Base-by-base conservation (phyloP, 2,113 vertebrate species). In the Excalfactoria chinensis region DNA sequence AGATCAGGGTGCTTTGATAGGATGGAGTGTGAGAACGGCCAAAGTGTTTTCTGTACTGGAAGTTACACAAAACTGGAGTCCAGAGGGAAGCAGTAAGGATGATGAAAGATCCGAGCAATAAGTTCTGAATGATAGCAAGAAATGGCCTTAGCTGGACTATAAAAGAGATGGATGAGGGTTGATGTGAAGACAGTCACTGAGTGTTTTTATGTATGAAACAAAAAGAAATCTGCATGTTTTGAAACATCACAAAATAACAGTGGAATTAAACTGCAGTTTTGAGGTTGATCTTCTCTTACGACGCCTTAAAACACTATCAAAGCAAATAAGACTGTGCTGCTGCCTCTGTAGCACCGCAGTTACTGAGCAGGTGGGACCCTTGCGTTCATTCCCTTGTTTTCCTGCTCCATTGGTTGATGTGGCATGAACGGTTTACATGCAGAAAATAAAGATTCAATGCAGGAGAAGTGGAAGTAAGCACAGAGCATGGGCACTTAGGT, bases 41-140 rank as follows among this genome's bases (percentile, higher is more conserved):
- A 0, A 0, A 25, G 40, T 30, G 21, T 41, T 67, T 37, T n/a
- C 30, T n/a, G 2, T 13, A 32, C 5, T 53, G 13, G 18, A 70
- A 67, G 26, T 43, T 63, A 26, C 12, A 13, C 23, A 14, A 14
- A 51, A 53, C 9, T 67, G 22, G 13, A n/a, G 11, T 74, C 46
- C 26, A 30, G 70, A 74, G 11, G 22, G 48, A 68, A 67, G 22
- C 23, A 53, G 11, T 2, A 22, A 69, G 16, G 41, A 20, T 80
- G 25, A 14, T 35, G 26, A 63, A 44, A 40, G 21, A 14, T 60
- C 28, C 72, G 21, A 18, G 59, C 51, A 88, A 41, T 3, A 19
- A 5, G 2, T 79, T 81, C 22, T 67, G 48, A 44, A 66, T 60
- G 22, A 26, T 13, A 25, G 41, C 37, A 81, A 77, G 34, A 79